Percentiles rank a stretch among this genome's conserved stretches.
phyloP scores from a whole-genome alignment of 1,140 invertebrate genomes.

The Drosophila eugracilis region DNA sequence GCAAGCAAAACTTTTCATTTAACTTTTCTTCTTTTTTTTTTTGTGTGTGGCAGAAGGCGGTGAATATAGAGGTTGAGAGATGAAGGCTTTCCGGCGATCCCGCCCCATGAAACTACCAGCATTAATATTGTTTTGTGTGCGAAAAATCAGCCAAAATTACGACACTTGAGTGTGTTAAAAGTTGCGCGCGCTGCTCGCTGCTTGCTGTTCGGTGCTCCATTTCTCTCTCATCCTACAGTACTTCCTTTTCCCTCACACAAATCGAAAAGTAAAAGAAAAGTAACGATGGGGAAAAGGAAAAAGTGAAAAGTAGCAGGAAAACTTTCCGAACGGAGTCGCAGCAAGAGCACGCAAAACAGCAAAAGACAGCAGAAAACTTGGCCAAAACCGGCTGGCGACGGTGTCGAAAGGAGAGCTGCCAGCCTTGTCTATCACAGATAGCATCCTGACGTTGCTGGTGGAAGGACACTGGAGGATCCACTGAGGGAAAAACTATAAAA shows the following conservation, averaged over 20 bases:
- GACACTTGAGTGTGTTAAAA: slow-evolving; percentile 83
- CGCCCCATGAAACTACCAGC: slow-evolving; percentile 65
- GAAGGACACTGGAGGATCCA: slow-evolving; percentile 6
- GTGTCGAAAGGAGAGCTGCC: slow-evolving; percentile 66
- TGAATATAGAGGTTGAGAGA: background rate
- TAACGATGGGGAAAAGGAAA: slow-evolving; percentile 31
- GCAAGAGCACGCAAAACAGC: slow-evolving; percentile 73
- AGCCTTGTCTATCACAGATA: slow-evolving; percentile 57
- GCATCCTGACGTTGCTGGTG: slow-evolving; percentile 10
- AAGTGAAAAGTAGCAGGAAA: slow-evolving; percentile 78
- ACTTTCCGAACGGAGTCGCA: slow-evolving; percentile 43
- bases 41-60: slow-evolving; percentile 5
- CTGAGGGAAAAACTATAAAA: background rate
- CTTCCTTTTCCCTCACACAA: slow-evolving; percentile 36
- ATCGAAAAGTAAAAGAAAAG: slow-evolving; percentile 78
- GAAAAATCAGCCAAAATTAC: slow-evolving; percentile 83
- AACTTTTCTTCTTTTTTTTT: slow-evolving; percentile 75
- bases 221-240: slow-evolving; percentile 10
- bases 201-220: slow-evolving; percentile 44
- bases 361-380: slow-evolving; percentile 80
- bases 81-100: slow-evolving; percentile 25
- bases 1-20: slow-evolving; percentile 82
- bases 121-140: slow-evolving; percentile 83
- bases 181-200: slow-evolving; percentile 72
- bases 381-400: slow-evolving; percentile 58